A percentile compares a stretch with the other conserved stretches of the same genome.
Evolutionary conservation across 2,888 invertebrate species (phyloP).

Genomic region (Andrena chrysosceles): DNA sequence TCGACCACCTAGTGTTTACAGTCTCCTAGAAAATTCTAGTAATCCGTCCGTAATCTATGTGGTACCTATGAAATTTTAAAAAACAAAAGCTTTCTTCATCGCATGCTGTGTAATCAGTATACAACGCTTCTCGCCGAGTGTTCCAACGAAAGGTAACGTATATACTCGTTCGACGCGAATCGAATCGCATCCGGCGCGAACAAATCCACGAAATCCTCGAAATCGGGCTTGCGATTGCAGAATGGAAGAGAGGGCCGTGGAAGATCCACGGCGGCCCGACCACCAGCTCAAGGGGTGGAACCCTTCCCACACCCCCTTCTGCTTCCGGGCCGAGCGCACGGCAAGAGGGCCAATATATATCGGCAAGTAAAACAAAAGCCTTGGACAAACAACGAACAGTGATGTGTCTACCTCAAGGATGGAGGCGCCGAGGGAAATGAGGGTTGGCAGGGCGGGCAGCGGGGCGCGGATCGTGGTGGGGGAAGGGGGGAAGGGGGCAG

Average conservation of each 20-base stretch:
- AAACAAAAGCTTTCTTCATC: too few relatives aligned
- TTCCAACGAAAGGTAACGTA: conserved; percentile 21
- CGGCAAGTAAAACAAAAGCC: conserved; percentile 81
- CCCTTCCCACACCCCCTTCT: conserved; percentile 36
- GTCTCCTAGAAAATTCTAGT: too few relatives aligned
- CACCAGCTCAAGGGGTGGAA: conserved; percentile 31
- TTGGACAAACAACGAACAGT: conserved; percentile 81
- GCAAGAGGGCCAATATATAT: conserved; percentile 80
- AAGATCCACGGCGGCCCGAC: conserved; percentile 50
- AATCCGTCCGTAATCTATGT: too few relatives aligned
- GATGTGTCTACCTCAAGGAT: conserved; percentile 83
- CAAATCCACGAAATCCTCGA: conserved; percentile 42
- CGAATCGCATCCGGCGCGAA: conserved; percentile 29
- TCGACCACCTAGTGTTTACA: too few relatives aligned
- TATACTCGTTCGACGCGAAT: conserved; percentile 15
- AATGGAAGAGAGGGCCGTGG: conserved; percentile 28
- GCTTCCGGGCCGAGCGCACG: conserved; percentile 49
- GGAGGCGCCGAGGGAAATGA: conserved; percentile 69
- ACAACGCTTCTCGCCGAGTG: too few relatives aligned
- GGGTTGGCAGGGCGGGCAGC: conserved; percentile 57
- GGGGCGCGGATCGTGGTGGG: conserved; percentile 52
- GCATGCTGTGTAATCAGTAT: too few relatives aligned
- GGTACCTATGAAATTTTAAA: too few relatives aligned
- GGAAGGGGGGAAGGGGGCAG: conserved; percentile 74
- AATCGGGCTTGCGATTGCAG: conserved; percentile 21